Conservation (phyloP, 1,140 invertebrate species). For the Euwallacea similis region DNA sequence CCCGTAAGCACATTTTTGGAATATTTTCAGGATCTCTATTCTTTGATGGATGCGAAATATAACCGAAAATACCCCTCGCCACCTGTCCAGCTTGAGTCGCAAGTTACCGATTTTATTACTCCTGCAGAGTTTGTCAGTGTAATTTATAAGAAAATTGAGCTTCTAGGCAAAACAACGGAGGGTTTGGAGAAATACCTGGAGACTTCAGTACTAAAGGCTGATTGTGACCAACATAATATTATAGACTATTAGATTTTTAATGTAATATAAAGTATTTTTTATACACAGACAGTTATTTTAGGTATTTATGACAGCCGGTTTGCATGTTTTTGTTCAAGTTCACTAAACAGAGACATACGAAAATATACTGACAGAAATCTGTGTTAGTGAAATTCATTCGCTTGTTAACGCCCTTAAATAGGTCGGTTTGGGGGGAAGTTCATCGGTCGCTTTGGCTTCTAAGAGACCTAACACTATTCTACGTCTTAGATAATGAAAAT, state of each 20-base stretch:
- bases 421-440: no score
- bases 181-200: neutral
- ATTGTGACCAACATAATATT: conserved; percentile 1
- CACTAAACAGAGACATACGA: no score
- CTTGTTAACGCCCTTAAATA: no score
- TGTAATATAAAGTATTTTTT: neutral
- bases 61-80: neutral
- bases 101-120: neutral
- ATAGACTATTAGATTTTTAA: conserved; percentile 7
- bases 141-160: conserved; percentile 5
- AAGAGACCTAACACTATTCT: no score
- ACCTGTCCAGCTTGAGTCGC: neutral
- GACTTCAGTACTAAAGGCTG: neutral
- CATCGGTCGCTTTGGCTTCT: no score
- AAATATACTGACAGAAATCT: no score
- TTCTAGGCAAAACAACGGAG: neutral
- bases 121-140: conserved; percentile 4
- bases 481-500: no score
- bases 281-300: no score
- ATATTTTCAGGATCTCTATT: conserved; percentile 15
- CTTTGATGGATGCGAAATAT: conserved; percentile 5
- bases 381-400: no score
- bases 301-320: no score
- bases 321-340: no score
- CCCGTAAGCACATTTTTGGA: neutral